Base-by-base conservation (phyloP, 2,888 invertebrate species). In the Tipula helvola region DNA sequence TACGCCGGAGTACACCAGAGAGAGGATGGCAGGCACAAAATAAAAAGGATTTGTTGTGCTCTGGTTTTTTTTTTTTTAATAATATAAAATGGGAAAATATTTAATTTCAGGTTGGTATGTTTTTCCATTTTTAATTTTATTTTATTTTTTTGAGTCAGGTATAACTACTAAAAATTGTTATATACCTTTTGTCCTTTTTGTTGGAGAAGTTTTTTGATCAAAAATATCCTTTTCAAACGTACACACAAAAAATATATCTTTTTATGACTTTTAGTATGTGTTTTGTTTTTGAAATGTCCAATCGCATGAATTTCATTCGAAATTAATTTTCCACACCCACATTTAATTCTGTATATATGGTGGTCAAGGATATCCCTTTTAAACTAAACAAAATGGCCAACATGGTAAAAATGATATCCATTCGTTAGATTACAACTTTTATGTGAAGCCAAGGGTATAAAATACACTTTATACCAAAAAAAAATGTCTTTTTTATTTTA, bases 41-140 rank as follows among this genome's bases (percentile, higher is more conserved):
- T 71, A 71, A 71, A 52, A 71, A 71, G 28, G 71, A 28, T 71
- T 57, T 57, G n/a, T 57, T 57, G 16, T 57, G n/a, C 16, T 57
- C 52, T 71, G 28, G 71, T 28, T 28, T 28, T 28, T 28, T 28
- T 28, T 28, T 28, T 28, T 28, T 28, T 28, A 28, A 28, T 71
- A 71, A 71, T 71, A 71, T 71, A 71, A 71, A 71, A 71, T 71
- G 71, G 71, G 10, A 71, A 71, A 71, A 71, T 71, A 71, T 71
- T 71, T 71, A 71, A 71, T 71, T 71, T 71, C 71, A 71, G 71
- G 71, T 71, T 71, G 71, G 71, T 71, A 71, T 71, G 71, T 71
- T 28, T 71, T 71, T n/a, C 71, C 28, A 10, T 71, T 71, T 71
- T 28, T 71, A 71, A 71, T 71, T 71, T 52, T 71, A 12, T 71